Base-by-base conservation (phyloP, 2,797 vertebrate genomes). In the Malurus splendens region DNA sequence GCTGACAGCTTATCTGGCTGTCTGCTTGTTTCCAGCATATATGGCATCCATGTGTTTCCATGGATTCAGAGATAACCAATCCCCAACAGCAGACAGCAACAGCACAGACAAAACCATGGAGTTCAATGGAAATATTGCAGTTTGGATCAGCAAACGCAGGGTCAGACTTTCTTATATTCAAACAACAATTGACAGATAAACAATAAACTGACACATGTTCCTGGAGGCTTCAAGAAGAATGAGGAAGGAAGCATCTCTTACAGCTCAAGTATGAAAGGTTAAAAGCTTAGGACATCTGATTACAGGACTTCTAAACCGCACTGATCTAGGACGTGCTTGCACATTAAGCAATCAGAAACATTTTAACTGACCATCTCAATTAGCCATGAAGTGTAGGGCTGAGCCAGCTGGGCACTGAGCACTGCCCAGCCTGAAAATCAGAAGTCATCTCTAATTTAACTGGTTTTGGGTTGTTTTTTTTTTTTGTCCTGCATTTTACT, bases 321-420 rank as follows among this genome's bases (percentile, higher is more conserved):
- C 47, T 82, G 80, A 90, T 92, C 64, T 70, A 73, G 36, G 47
- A 60, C 39, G 54, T 76, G 73, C 38, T 72, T 86, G 52, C 45
- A 71, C 42, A 38, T 85, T 83, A 84, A 86, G 39, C 70, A 83
- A 86, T 76, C 10, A 95, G 66, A 85, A 90, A 89, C 67, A 66
- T 89, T 83, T 90, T 73, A 75, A 78, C 17, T 92, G 50, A 52
- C 64, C 42, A 55, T 68, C 24, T 24, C 0, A 0, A 81, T 77
- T 59, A 81, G 41, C 70, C 28, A 24, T n/a, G 36, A 90, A 87
- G 15, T 1, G 1, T 41, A 68, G 8, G 32, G 41, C 22, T 81
- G 51, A 93, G 57, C 47, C 66, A 90, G 39, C 18, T 81, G 48
- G 39, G 11, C 73, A 72, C 3, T 75, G 15, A 74, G 19, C 19